phyloP scores from a whole-genome alignment of 1,140 invertebrate genomes.

The Pollicipes pollicipes region DNA sequence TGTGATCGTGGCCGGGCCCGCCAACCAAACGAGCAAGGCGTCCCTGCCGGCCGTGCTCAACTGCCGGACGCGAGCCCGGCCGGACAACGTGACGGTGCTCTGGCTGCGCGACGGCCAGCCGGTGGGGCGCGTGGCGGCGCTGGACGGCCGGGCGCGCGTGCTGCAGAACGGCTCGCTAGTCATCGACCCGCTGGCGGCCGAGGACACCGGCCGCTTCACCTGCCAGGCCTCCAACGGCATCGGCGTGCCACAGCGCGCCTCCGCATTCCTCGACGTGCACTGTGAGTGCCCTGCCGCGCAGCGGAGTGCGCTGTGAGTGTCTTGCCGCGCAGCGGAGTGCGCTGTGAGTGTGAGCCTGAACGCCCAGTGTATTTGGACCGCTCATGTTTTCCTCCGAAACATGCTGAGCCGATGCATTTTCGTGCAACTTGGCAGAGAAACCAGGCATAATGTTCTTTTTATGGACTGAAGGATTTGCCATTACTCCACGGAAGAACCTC shows the following conservation, averaged over 20 bases:
- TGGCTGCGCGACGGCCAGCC: slow-evolving; percentile 76
- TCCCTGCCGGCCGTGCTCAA: slow-evolving; percentile 83
- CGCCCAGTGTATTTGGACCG: too few species aligned
- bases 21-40: slow-evolving; percentile 84
- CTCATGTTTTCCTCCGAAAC: too few species aligned
- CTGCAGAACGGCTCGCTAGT: slow-evolving; percentile 65
- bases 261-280: slow-evolving; percentile 89
- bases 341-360: too few species aligned
- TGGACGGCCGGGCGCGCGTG: slow-evolving; percentile 66
- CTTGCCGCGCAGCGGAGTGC: too few species aligned
- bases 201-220: slow-evolving; percentile 83
- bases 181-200: slow-evolving; percentile 74
- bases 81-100: slow-evolving; percentile 82
- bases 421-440: too few species aligned
- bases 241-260: slow-evolving; percentile 80
- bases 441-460: too few species aligned
- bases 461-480: too few species aligned
- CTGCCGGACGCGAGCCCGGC: slow-evolving; percentile 85
- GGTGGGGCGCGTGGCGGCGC: slow-evolving; percentile 27
- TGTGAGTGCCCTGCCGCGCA: slow-evolving; percentile 44
- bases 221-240: slow-evolving; percentile 94
- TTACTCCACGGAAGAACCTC: too few species aligned
- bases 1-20: slow-evolving; percentile 67
- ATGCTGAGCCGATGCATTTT: too few species aligned
- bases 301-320: too few species aligned